Evolutionary conservation across 1,140 invertebrate genomes (phyloP), one percentile per base, ranked within the genome.

Genomic region (Hirudo medicinalis): DNA sequence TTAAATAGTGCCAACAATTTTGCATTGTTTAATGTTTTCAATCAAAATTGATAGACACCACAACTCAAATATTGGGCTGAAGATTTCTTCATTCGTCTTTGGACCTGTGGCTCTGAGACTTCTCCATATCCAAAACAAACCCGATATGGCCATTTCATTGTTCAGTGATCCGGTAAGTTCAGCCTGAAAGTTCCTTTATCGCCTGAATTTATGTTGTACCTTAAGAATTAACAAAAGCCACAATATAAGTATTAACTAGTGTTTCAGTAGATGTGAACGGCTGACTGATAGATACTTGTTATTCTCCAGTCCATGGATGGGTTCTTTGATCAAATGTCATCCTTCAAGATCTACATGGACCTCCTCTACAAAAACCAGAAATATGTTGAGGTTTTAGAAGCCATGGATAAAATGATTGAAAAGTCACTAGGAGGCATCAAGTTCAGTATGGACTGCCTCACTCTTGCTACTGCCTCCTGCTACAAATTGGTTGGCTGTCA

Each of bases 31-130:
- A 49, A 49, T 49, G 43, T 49, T 49, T 49, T 17, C 32, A 36
- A 36, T 36, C 2, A 36, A 8, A 15, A 49, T 49, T 49, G 43
- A 49, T 76, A 89, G 88, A 74, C 92, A 89, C 77, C 86, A 89
- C 75, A 76, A 80, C n/a, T 88, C 90, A 78, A 88, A 87, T 74
- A 85, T 86, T 71, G 85, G 88, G 73, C 76, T 88, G 49, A 82
- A 89, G 72, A 91, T 91, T 86, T 87, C 88, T 22, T 87, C 84
- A 75, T 92, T 87, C 82, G 79, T 87, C 15, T 92, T 92, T 86
- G 90, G 91, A 0, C 89, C 90, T 25, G 86, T 92, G 15, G 83
- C 89, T 0, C 91, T 93, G 89, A 83, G 91, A 75, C 85, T 89
- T 81, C 88, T 88, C 73, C 83, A 91, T 78, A 81, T 86, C 76